Percentiles rank a stretch among this genome's conserved stretches.
Evolutionary conservation across 2,113 vertebrate species (phyloP).

Genomic region (Bos indicus): DNA sequence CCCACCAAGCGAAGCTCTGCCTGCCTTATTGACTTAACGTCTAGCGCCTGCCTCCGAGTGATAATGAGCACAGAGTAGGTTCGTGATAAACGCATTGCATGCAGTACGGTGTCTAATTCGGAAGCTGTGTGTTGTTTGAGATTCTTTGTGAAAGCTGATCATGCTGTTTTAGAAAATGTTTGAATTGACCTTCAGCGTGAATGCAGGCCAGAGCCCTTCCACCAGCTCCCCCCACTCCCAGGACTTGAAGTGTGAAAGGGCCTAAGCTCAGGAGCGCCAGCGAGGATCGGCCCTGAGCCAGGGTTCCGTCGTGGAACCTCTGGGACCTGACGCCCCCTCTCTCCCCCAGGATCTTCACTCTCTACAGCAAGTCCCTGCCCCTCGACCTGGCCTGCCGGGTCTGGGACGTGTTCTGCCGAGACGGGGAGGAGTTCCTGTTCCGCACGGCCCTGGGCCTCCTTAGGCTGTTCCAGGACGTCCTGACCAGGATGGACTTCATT

Average conservation of each 20-base stretch:
- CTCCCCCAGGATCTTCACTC: conserved; percentile 92
- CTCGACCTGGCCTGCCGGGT: conserved; percentile 95
- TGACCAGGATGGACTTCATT: conserved; percentile 97
- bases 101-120: fast-evolving
- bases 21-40: fast-evolving
- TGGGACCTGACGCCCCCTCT: background rate
- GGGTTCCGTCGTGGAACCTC: background rate
- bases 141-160: fast-evolving
- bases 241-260: background rate
- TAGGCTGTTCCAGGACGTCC: conserved; percentile 91
- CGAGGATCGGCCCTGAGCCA: fast-evolving
- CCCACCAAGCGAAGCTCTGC: background rate
- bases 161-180: fast-evolving
- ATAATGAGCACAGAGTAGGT: fast-evolving
- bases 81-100: fast-evolving
- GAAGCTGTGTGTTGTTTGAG: background rate
- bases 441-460: conserved; percentile 93
- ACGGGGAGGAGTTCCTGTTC: conserved; percentile 96
- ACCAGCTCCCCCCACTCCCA: background rate
- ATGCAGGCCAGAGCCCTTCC: fast-evolving
- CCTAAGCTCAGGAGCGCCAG: fast-evolving
- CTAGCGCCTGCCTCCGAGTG: fast-evolving
- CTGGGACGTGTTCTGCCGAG: conserved; percentile 97
- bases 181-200: background rate
- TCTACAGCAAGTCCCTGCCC: conserved; percentile 95